Percentiles rank a stretch among this genome's conserved stretches.
phyloP scores from a whole-genome alignment of 2,113 vertebrate species.

The Odobenus rosmarus region DNA sequence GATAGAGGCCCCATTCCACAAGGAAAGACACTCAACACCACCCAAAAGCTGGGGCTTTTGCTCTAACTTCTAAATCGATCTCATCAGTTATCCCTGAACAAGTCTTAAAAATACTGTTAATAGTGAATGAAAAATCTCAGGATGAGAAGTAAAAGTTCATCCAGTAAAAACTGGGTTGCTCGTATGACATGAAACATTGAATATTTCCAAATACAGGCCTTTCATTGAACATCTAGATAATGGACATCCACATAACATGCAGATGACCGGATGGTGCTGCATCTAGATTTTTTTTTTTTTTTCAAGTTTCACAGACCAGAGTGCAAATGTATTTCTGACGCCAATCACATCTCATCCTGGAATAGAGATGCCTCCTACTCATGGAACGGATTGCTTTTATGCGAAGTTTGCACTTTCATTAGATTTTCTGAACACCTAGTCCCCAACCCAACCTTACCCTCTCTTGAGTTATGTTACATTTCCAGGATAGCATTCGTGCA shows the following conservation, averaged over 20 bases:
- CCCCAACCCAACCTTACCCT: background rate
- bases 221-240: background rate
- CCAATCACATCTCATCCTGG: background rate
- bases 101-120: background rate
- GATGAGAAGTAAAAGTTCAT: background rate
- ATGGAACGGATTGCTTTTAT: background rate
- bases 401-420: background rate
- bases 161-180: background rate
- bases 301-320: background rate
- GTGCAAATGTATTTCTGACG: background rate
- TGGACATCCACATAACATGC: background rate
- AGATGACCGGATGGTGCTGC: background rate
- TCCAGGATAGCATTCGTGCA: background rate
- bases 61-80: background rate
- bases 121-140: background rate
- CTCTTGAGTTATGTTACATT: background rate
- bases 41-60: no score
- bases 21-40: background rate
- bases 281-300: background rate
- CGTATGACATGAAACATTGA: background rate
- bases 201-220: background rate
- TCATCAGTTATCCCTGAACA: background rate
- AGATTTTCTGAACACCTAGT: background rate
- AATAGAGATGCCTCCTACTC: background rate
- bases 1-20: background rate